A percentile compares a stretch with the other conserved stretches of the same genome.
Conservation (phyloP, 2,113 vertebrate genomes). For the Oreochromis spilurus region DNA sequence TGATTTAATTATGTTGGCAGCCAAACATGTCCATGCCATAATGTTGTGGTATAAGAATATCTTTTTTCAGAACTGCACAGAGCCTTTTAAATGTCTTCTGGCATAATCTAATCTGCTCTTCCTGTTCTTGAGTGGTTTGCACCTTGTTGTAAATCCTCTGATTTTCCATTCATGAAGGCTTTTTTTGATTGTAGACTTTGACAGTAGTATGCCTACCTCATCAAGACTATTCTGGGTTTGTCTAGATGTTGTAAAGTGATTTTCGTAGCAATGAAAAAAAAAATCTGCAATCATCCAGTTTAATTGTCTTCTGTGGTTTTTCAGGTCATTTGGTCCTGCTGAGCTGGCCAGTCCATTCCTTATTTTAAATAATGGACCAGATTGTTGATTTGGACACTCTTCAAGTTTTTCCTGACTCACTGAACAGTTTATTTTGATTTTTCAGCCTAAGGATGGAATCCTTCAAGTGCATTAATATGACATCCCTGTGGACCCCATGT, state of each 20-base stretch:
- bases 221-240: background rate
- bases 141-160: background rate
- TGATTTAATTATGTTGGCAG: background rate
- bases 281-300: background rate
- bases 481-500: background rate
- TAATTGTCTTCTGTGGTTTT: background rate
- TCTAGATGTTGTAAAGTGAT: background rate
- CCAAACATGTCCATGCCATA: background rate
- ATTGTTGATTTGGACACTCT: background rate
- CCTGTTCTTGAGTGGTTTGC: background rate
- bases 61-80: background rate
- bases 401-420: background rate
- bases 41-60: background rate
- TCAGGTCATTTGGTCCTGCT: background rate
- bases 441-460: background rate
- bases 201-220: background rate
- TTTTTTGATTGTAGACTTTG: background rate
- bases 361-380: background rate
- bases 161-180: background rate
- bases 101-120: background rate
- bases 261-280: background rate
- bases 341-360: background rate
- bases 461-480: background rate
- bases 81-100: background rate
- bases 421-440: background rate